Base-by-base conservation (phyloP, 2,888 invertebrate species). In the Microctonus brassicae region DNA sequence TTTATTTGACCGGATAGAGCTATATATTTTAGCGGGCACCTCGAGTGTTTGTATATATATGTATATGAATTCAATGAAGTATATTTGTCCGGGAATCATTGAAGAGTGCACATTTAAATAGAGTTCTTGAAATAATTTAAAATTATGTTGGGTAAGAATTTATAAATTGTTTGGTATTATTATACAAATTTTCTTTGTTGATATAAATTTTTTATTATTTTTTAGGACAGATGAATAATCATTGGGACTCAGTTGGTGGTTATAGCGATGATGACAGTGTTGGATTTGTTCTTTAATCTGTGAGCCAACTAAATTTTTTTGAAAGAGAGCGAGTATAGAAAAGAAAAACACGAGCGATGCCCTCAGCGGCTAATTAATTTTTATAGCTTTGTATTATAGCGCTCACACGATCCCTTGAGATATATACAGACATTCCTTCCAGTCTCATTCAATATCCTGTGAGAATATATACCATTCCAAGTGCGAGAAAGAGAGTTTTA, bases 281-380 rank as follows among this genome's bases (percentile, higher is more conserved):
- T n/a, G n/a, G 20, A 33, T 22, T 60, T 26, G n/a, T 42, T 26
- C 20, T 9, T 55, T 20, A 6, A 26, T 47, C 6, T 13, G n/a
- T n/a, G 29, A 26, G 33, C 42, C 26, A 53, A 26, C 39, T 13
- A 47, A 36, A 63, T 39, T 57, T 58, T 58, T n/a, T n/a, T n/a
- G n/a, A n/a, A n/a, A n/a, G n/a, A n/a, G n/a, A n/a, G n/a, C n/a
- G n/a, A n/a, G n/a, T n/a, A n/a, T n/a, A n/a, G n/a, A n/a, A n/a
- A n/a, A n/a, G n/a, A n/a, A 17, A 69, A 39, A 52, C 47, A 17
- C 17, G 47, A n/a, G 17, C n/a, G n/a, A 6, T 47, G 26, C 29
- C 13, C 11, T 68, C 62, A 26, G 68, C 75, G 75, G 76, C 81
- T 82, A 82, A 83, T 83, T 83, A 82, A 83, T 82, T 83, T 82